Evolutionary conservation across 2,797 vertebrate species (phyloP).

Genomic region (Lacerta bilineata): DNA sequence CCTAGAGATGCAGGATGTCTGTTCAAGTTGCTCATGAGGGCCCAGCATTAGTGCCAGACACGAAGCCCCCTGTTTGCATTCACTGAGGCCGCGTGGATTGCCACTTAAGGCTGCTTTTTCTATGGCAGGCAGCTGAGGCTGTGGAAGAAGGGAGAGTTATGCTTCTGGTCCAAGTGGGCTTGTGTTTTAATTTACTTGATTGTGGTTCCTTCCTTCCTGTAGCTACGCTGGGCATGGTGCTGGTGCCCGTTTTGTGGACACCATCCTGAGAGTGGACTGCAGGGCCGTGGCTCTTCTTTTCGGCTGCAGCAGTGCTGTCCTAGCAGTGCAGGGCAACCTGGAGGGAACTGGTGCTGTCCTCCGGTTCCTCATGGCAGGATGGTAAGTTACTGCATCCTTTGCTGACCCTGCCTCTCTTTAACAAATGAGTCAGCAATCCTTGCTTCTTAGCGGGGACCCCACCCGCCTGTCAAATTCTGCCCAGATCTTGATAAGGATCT

Average conservation of each 20-base stretch:
- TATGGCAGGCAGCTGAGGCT: neutral
- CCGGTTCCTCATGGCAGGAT: constrained; percentile 92
- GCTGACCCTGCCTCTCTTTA: neutral
- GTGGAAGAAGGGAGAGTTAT: neutral
- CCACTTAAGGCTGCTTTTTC: neutral
- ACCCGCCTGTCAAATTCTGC: too few relatives aligned
- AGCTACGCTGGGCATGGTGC: constrained; percentile 94
- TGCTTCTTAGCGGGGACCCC: neutral
- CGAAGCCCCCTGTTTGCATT: neutral
- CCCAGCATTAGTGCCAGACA: neutral
- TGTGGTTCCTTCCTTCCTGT: neutral
- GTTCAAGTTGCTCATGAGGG: neutral
- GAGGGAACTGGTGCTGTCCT: constrained; percentile 91
- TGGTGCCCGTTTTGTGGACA: constrained; percentile 87
- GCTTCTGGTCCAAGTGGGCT: neutral
- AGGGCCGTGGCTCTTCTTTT: constrained; percentile 88
- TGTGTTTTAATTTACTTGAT: neutral
- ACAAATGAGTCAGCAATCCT: neutral
- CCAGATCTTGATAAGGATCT: neutral
- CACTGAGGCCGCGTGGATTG: neutral
- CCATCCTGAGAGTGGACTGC: constrained; percentile 83
- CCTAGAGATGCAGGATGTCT: too few relatives aligned
- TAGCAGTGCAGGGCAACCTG: constrained; percentile 86
- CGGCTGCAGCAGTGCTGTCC: constrained; percentile 93
- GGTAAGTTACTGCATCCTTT: constrained; percentile 81